A percentile compares a stretch with the other conserved stretches of the same genome.
These are phyloP conservation scores for Apamea anceps DNA, from an alignment of 2,888 invertebrate species.

Conservation along the genomic window DNA sequence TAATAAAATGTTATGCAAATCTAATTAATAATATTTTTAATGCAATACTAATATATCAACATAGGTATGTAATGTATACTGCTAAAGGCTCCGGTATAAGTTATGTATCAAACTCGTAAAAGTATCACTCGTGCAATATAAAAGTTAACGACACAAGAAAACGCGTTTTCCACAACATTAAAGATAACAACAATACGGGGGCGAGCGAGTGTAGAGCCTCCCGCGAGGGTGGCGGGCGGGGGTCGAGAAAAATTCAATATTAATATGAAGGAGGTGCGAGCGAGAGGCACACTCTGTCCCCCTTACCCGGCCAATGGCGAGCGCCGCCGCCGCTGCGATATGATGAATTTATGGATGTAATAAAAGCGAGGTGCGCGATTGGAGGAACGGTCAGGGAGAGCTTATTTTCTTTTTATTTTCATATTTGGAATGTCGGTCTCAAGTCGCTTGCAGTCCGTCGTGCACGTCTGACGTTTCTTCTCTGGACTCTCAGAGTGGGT, in stretches of 20 bases:
- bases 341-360: conserved; percentile 96
- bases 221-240: conserved; percentile 89
- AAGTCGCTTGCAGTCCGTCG: conserved; percentile 78
- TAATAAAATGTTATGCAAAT: background rate
- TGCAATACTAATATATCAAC: background rate
- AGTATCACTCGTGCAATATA: conserved; percentile 90
- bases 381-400: conserved; percentile 90
- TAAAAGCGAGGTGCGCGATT: conserved; percentile 92
- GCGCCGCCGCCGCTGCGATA: conserved; percentile 90
- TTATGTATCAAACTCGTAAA: conserved; percentile 89
- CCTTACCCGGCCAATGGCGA: conserved; percentile 90
- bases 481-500: conserved; percentile 70
- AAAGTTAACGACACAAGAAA: conserved; percentile 91
- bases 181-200: conserved; percentile 91
- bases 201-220: conserved; percentile 90
- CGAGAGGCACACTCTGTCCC: conserved; percentile 88
- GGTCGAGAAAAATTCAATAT: conserved; percentile 94
- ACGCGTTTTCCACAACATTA: conserved; percentile 91
- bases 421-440: conserved; percentile 88
- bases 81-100: conserved; percentile 78
- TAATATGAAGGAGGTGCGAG: conserved; percentile 94
- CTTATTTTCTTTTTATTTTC: conserved; percentile 91
- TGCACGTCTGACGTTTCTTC: conserved; percentile 79
- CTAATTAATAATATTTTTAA: background rate
- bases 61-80: conserved; percentile 37